A percentile compares a stretch with the other conserved stretches of the same genome.
Conservation (phyloP, 2,797 vertebrate species). For the Periophthalmus magnuspinnatus region DNA sequence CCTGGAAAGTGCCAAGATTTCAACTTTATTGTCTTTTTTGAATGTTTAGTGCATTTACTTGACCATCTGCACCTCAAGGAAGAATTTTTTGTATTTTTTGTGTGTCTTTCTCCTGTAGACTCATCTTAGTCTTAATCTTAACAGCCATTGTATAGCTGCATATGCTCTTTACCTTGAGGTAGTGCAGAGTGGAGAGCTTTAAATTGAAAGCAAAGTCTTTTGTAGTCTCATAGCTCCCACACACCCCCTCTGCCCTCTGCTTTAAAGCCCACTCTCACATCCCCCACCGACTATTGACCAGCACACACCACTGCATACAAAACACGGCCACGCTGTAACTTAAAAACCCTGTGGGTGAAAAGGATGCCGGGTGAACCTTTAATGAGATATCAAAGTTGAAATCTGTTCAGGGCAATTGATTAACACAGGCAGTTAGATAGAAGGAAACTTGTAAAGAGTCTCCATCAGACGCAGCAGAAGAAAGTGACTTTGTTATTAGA, state of each 20-base stretch:
- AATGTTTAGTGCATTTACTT: too few relatives aligned
- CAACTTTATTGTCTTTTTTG: too few relatives aligned
- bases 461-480: neutral
- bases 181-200: conserved; percentile 26
- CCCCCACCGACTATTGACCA: conserved; percentile 29
- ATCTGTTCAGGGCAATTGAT: conserved; percentile 11
- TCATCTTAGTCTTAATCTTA: neutral
- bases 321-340: conserved; percentile 2
- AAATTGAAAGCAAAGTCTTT: conserved; percentile 27
- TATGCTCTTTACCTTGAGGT: conserved; percentile 8
- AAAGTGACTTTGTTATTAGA: conserved; percentile 5
- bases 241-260: conserved; percentile 19
- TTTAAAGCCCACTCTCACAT: conserved; percentile 14
- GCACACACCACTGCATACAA: conserved; percentile 37
- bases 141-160: neutral
- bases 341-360: conserved; percentile 8
- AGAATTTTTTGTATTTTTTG: too few relatives aligned
- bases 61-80: too few relatives aligned
- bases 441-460: neutral
- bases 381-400: conserved; percentile 29
- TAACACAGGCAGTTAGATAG: conserved; percentile 11
- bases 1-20: too few relatives aligned
- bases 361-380: conserved; percentile 15
- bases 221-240: conserved; percentile 27
- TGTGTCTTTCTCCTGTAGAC: too few relatives aligned